Evolutionary conservation across 2,888 invertebrate species (phyloP).

Genomic region (Epiblema foenella): DNA sequence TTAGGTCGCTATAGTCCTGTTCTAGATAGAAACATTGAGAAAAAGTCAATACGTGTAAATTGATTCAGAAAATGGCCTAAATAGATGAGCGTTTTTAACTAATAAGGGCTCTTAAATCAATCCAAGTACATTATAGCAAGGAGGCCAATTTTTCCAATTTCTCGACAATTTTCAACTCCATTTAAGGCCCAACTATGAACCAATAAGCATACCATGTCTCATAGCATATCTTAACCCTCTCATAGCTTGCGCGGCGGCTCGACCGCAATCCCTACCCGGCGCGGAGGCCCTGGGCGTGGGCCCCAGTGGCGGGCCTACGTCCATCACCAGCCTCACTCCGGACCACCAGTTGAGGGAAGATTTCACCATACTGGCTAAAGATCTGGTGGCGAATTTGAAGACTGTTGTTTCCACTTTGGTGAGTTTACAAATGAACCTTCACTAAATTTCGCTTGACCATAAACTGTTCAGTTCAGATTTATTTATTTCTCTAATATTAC

Average conservation of each 20-base stretch:
- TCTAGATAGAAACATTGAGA: too few relatives aligned
- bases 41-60: too few relatives aligned
- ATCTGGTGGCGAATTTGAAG: constrained; percentile 87
- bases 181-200: not conserved
- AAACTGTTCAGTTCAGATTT: too few relatives aligned
- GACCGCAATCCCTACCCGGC: constrained; percentile 85
- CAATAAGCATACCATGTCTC: too few relatives aligned
- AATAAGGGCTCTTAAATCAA: too few relatives aligned
- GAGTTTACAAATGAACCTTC: constrained; percentile 49
- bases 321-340: constrained; percentile 74
- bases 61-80: too few relatives aligned
- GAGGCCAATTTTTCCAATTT: not conserved
- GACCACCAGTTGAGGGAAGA: constrained; percentile 86
- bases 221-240: constrained; percentile 2
- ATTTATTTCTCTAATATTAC: too few relatives aligned
- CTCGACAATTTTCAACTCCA: not conserved
- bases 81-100: too few relatives aligned
- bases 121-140: too few relatives aligned
- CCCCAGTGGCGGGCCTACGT: constrained; percentile 65
- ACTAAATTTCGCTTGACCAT: too few relatives aligned
- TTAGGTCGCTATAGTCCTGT: too few relatives aligned
- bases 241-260: constrained; percentile 78
- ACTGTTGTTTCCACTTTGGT: constrained; percentile 82
- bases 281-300: constrained; percentile 69
- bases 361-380: constrained; percentile 88